Percentiles rank a stretch among this genome's conserved stretches.
Evolutionary conservation across 2,113 vertebrate genomes (phyloP).

Genomic region (Pygoscelis adeliae): DNA sequence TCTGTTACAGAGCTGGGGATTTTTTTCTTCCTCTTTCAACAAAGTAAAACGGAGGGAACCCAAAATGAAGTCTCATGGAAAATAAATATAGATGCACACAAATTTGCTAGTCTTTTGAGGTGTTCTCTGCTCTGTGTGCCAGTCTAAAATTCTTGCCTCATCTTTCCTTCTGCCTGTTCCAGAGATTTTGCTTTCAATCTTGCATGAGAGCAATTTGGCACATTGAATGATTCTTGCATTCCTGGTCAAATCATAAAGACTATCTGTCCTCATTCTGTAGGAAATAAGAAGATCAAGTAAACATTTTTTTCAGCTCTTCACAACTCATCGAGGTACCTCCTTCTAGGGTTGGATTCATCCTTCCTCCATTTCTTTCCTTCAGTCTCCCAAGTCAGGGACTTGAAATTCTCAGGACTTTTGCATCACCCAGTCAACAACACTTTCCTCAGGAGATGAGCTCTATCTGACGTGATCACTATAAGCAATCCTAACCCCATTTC

Average conservation of each 20-base stretch:
- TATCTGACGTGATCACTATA: not conserved
- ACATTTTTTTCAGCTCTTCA: not conserved
- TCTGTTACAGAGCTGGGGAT: not conserved
- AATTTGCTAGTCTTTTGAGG: not conserved
- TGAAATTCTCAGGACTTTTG: not conserved
- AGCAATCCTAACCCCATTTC: not conserved
- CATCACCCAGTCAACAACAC: not conserved
- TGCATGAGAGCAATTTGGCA: not conserved
- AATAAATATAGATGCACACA: not conserved
- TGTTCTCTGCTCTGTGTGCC: not conserved
- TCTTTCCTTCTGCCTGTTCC: not conserved
- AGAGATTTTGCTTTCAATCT: not conserved
- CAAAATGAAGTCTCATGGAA: not conserved
- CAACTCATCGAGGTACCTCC: not conserved
- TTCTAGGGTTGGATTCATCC: not conserved
- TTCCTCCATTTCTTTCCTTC: not conserved
- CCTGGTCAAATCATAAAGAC: not conserved
- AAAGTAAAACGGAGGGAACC: not conserved
- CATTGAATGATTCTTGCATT: not conserved
- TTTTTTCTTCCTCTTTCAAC: not conserved
- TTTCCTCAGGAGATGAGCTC: not conserved
- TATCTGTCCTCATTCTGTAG: not conserved
- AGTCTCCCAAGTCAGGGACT: not conserved
- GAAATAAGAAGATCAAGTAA: not conserved
- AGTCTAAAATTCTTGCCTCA: not conserved